phyloP scores from a whole-genome alignment of 2,797 vertebrate genomes.

The Peromyscus nudipes region DNA sequence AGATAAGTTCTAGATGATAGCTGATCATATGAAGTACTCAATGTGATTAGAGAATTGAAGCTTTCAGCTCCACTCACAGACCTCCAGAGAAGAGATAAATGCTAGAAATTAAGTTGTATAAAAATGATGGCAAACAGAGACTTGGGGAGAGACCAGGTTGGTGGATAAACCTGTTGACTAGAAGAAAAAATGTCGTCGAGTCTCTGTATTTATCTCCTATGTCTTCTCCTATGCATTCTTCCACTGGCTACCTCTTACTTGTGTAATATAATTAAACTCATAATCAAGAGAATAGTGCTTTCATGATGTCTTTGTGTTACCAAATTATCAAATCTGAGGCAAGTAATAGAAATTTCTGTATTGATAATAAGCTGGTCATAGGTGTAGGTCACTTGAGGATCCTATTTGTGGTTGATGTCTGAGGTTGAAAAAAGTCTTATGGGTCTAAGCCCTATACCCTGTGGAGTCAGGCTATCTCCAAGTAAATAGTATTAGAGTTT shows the following conservation, averaged over 20 bases:
- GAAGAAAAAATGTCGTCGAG: background rate
- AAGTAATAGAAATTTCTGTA: background rate
- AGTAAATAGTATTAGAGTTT: constrained; percentile 3
- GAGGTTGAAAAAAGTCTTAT: background rate
- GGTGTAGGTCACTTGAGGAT: background rate
- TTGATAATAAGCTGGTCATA: background rate
- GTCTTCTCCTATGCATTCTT: background rate
- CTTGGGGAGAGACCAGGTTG: background rate
- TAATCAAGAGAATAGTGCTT: background rate
- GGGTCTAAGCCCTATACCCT: background rate
- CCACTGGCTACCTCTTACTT: background rate
- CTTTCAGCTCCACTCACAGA: background rate
- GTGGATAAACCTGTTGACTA: background rate
- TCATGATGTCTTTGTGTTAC: background rate
- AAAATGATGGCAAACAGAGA: constrained; percentile 47
- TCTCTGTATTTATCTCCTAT: background rate
- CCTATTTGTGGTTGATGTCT: background rate
- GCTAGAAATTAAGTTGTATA: constrained; percentile 6
- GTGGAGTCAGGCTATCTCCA: background rate
- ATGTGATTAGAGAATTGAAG: background rate
- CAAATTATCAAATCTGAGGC: background rate
- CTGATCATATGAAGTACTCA: constrained; percentile 51
- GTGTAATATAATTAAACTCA: background rate
- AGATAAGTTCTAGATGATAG: background rate
- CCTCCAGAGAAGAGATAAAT: background rate